These are phyloP conservation scores for Eutrigla gurnardus DNA, from an alignment of 2,797 vertebrate genomes.

Conservation along the genomic window DNA sequence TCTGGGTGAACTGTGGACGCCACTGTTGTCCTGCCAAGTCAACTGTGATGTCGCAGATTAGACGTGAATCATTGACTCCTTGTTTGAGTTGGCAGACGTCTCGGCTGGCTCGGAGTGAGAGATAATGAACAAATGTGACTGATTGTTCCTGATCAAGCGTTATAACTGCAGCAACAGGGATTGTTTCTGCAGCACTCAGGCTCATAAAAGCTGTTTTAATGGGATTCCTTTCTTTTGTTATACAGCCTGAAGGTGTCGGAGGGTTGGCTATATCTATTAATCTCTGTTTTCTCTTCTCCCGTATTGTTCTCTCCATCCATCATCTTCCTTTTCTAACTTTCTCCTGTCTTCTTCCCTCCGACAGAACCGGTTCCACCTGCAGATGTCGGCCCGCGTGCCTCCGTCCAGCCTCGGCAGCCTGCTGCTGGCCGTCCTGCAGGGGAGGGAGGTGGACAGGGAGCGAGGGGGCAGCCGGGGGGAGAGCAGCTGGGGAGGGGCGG, in stretches of 20 bases:
- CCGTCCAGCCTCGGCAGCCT: conserved; percentile 88
- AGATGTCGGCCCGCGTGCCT: conserved; percentile 89
- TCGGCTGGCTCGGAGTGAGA: conserved; percentile 56
- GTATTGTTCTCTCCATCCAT: conserved; percentile 16
- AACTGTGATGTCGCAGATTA: conserved; percentile 77
- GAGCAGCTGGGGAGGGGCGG: conserved; percentile 85
- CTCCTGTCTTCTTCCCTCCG: background rate
- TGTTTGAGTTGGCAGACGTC: conserved; percentile 64
- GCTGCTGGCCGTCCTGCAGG: conserved; percentile 86
- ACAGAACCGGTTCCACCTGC: conserved; percentile 93
- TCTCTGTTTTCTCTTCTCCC: conserved; percentile 41
- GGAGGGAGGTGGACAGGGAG: conserved; percentile 73
- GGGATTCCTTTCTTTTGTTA: conserved; percentile 54
- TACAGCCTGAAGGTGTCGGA: conserved; percentile 44
- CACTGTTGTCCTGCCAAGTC: conserved; percentile 80
- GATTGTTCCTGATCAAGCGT: conserved; percentile 68
- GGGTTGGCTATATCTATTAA: conserved; percentile 49
- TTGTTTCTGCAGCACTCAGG: conserved; percentile 39
- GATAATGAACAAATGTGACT: conserved; percentile 73
- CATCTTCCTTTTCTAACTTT: background rate
- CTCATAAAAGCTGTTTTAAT: conserved; percentile 64
- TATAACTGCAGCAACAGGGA: conserved; percentile 42
- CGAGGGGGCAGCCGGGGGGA: conserved; percentile 51
- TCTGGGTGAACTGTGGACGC: conserved; percentile 77
- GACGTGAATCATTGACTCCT: conserved; percentile 77